A percentile compares a stretch with the other conserved stretches of the same genome.
These are phyloP conservation scores for Acleris literana DNA, from an alignment of 2,888 invertebrate genomes.

Conservation along the genomic window DNA sequence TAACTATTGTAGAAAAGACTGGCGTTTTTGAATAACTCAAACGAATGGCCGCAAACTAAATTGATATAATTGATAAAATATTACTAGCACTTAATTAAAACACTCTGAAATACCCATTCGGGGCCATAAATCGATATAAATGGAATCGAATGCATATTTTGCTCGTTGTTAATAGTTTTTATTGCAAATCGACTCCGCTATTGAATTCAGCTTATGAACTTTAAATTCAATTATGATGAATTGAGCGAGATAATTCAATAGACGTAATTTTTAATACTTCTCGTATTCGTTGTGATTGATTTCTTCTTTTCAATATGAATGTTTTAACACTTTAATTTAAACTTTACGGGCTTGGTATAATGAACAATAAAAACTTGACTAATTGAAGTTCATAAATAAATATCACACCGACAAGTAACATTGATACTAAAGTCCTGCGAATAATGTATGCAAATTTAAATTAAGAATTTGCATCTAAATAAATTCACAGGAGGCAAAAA, in stretches of 20 bases:
- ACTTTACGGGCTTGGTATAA: too few relatives aligned
- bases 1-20: too few relatives aligned
- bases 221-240: slow-evolving; percentile 30
- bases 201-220: slow-evolving; percentile 28
- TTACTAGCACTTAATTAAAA: slow-evolving; percentile 22
- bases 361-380: not conserved
- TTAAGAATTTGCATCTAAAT: not conserved
- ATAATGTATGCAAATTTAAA: slow-evolving; percentile 3
- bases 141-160: slow-evolving; percentile 28
- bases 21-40: too few relatives aligned
- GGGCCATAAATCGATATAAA: slow-evolving; percentile 30
- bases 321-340: too few relatives aligned
- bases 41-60: slow-evolving; percentile 1
- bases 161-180: slow-evolving; percentile 26
- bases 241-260: slow-evolving; percentile 22
- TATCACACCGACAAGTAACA: not conserved
- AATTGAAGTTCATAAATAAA: slow-evolving; percentile 2
- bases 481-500: not conserved
- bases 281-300: too few relatives aligned
- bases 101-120: slow-evolving; percentile 12
- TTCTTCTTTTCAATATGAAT: too few relatives aligned
- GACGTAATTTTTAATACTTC: not conserved
- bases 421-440: not conserved
- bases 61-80: slow-evolving; percentile 23
- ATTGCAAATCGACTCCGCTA: slow-evolving; percentile 22